Evolutionary conservation across 2,113 vertebrate species (phyloP).

Genomic region (Trinectes maculatus): DNA sequence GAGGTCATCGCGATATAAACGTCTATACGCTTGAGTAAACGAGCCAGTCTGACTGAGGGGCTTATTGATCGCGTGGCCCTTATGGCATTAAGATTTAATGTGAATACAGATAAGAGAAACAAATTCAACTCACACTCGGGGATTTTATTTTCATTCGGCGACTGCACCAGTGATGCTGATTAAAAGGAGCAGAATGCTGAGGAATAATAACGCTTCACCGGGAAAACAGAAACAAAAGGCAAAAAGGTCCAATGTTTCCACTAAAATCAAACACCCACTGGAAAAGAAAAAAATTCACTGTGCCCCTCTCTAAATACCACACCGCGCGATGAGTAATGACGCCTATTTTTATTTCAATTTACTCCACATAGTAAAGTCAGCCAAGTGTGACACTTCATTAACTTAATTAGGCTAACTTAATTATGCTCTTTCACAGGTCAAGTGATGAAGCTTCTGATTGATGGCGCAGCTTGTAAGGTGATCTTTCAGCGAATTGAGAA

Average conservation of each 20-base stretch:
- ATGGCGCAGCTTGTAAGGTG: slow-evolving; percentile 85
- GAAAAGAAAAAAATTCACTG: slow-evolving; percentile 8
- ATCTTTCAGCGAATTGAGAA: slow-evolving; percentile 82
- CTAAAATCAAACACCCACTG: slow-evolving; percentile 11
- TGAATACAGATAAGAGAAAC: slow-evolving; percentile 31
- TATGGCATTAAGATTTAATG: slow-evolving; percentile 10
- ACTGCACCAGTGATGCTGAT: slow-evolving; percentile 30
- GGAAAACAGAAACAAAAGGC: slow-evolving; percentile 39
- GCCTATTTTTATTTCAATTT: slow-evolving; percentile 89
- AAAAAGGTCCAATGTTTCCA: slow-evolving; percentile 34
- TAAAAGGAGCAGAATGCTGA: slow-evolving; percentile 25
- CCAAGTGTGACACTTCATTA: slow-evolving; percentile 89
- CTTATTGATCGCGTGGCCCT: slow-evolving; percentile 35
- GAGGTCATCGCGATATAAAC: slow-evolving; percentile 56
- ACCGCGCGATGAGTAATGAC: slow-evolving; percentile 83
- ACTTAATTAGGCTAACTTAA: slow-evolving; percentile 92
- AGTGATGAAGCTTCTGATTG: slow-evolving; percentile 86
- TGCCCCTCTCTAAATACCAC: slow-evolving; percentile 69
- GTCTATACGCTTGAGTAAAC: slow-evolving; percentile 35
- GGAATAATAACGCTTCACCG: slow-evolving; percentile 40
- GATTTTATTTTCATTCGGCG: slow-evolving; percentile 46
- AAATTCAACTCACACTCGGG: slow-evolving; percentile 18
- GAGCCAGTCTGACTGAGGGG: not conserved
- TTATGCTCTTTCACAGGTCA: slow-evolving; percentile 88
- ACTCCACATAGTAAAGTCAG: slow-evolving; percentile 83